phyloP scores from a whole-genome alignment of 64 coral and sea anemone species.

The Dendronephthya gigantea region DNA sequence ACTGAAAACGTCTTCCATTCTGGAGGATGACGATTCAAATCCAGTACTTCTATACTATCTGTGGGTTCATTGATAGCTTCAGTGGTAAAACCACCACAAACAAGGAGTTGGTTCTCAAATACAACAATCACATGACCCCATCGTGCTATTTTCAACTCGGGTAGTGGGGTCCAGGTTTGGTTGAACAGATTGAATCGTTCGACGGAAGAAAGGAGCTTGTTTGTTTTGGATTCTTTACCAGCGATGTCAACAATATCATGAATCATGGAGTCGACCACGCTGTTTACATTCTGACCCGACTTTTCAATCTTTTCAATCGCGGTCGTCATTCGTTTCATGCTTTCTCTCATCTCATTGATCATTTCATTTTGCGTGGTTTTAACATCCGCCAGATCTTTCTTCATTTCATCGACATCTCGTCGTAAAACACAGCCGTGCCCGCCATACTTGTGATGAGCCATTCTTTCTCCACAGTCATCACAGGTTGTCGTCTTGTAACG shows the following conservation, averaged over 20 bases:
- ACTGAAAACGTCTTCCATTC: background rate
- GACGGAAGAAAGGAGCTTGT: background rate
- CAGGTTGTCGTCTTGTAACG: no score
- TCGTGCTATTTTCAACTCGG: background rate
- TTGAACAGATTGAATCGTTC: background rate
- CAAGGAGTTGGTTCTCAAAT: background rate
- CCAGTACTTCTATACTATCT: background rate
- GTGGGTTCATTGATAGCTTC: background rate
- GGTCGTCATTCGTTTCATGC: no score
- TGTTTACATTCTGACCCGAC: background rate
- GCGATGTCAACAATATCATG: background rate
- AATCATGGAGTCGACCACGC: background rate
- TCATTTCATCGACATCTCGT: no score
- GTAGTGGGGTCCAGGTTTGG: background rate
- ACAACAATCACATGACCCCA: background rate
- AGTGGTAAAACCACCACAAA: background rate
- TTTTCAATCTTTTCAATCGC: no score
- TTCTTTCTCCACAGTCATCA: no score
- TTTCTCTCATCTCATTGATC: no score
- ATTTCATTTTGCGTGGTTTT: no score
- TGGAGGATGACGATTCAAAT: background rate
- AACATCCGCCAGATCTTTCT: no score
- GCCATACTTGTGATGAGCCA: no score
- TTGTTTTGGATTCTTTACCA: background rate
- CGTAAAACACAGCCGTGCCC: no score